Evolutionary conservation across 2,113 vertebrate species (phyloP).

Genomic region (Trogon surrucura): DNA sequence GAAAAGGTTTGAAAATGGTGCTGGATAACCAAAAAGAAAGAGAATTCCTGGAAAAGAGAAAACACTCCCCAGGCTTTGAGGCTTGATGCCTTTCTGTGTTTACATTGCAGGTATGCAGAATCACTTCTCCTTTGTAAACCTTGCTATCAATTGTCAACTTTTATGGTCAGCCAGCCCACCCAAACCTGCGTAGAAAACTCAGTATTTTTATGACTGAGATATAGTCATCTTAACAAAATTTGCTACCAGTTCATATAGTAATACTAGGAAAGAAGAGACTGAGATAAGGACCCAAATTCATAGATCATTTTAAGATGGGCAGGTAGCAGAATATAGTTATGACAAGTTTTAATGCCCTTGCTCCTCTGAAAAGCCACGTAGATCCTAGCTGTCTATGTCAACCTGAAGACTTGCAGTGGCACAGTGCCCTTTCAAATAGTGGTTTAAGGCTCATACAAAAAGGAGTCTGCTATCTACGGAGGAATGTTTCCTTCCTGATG

Average conservation of each 20-base stretch:
- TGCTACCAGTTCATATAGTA: background rate
- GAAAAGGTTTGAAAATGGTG: background rate
- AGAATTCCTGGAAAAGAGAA: background rate
- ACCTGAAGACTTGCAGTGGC: background rate
- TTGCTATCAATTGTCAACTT: background rate
- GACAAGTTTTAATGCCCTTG: background rate
- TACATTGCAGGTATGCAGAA: background rate
- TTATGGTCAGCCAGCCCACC: background rate
- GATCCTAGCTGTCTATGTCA: background rate
- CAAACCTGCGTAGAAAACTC: background rate
- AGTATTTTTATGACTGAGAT: background rate
- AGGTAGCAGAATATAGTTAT: background rate
- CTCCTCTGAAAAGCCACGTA: background rate
- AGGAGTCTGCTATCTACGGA: background rate
- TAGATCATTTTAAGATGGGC: background rate
- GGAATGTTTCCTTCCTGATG: slow-evolving; percentile 1
- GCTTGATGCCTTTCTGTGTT: background rate
- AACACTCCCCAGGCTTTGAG: background rate
- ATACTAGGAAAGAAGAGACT: background rate
- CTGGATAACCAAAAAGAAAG: background rate
- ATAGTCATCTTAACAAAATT: background rate
- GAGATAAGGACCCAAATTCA: background rate
- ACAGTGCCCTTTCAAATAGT: background rate
- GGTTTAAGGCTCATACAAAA: background rate
- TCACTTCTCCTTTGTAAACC: background rate